Percentiles rank a stretch among this genome's conserved stretches.
These are phyloP conservation scores for Syndactyla subalaris DNA, from an alignment of 2,797 vertebrate genomes.

Conservation along the genomic window DNA sequence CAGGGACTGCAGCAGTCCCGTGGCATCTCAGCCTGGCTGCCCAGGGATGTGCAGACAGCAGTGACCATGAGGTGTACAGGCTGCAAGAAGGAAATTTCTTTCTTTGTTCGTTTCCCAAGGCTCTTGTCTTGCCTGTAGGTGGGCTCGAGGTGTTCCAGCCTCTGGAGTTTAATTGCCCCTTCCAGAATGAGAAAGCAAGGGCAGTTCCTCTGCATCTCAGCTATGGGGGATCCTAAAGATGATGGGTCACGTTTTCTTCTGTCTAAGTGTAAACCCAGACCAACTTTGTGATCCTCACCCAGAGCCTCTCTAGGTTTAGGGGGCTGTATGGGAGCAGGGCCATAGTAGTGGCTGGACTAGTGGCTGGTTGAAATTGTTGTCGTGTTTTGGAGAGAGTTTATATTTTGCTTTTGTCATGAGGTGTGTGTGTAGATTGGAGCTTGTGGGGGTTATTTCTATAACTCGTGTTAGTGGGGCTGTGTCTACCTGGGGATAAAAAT, in stretches of 20 bases:
- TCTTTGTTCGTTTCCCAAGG: not conserved
- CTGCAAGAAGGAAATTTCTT: not conserved
- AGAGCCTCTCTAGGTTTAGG: not conserved
- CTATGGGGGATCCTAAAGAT: not conserved
- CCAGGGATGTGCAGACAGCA: not conserved
- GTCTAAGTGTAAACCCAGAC: not conserved
- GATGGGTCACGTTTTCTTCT: not conserved
- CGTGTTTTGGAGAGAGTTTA: not conserved
- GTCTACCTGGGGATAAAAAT: not conserved
- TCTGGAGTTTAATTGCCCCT: not conserved
- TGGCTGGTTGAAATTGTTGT: not conserved
- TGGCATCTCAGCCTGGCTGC: not conserved
- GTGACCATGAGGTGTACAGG: not conserved
- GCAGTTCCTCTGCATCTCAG: not conserved
- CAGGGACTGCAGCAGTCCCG: rapidly evolving
- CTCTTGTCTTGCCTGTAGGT: not conserved
- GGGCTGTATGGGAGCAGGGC: not conserved
- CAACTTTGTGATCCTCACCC: not conserved
- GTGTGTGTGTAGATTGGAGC: rapidly evolving
- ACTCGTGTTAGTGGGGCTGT: rapidly evolving
- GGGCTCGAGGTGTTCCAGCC: not conserved
- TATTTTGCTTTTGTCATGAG: not conserved
- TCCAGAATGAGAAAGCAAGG: not conserved
- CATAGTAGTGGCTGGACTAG: too few relatives aligned
- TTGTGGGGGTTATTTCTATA: rapidly evolving